Conservation (phyloP, 2,888 invertebrate genomes). For the Phengaris arion region DNA sequence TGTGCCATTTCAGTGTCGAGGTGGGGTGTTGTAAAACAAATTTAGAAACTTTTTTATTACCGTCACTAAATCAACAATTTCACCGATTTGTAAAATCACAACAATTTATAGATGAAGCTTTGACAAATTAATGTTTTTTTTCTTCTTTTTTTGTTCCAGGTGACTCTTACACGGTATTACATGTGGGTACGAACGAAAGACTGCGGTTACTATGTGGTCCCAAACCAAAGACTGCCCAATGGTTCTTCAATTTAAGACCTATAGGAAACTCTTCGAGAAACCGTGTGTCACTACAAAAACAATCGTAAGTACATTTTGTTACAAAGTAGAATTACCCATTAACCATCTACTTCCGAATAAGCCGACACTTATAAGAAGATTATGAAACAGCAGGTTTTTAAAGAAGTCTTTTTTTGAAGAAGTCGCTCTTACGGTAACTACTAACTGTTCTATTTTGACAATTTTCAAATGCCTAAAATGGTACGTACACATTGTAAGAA, state of each 20-base stretch:
- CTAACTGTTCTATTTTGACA: too few species aligned
- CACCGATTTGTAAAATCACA: slow-evolving; percentile 1
- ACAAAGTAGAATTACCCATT: too few species aligned
- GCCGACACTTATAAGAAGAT: too few species aligned
- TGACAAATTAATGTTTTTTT: slow-evolving; percentile 1
- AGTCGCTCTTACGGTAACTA: too few species aligned
- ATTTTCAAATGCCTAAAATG: too few species aligned
- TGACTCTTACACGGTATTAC: slow-evolving; percentile 54
- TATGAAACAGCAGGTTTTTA: too few species aligned
- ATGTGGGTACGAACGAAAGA: slow-evolving; percentile 60
- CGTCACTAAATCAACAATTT: neutral
- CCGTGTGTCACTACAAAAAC: slow-evolving; percentile 21
- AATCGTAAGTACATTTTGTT: slow-evolving; percentile 25
- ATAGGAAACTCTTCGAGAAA: slow-evolving; percentile 48
- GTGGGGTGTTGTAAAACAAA: neutral
- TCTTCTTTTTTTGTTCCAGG: slow-evolving; percentile 50
- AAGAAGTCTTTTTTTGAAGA: too few species aligned
- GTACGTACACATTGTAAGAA: too few species aligned
- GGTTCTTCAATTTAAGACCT: slow-evolving; percentile 66
- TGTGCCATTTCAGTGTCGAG: neutral
- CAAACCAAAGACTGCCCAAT: slow-evolving; percentile 52
- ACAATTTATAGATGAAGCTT: slow-evolving; percentile 3
- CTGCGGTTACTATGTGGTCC: slow-evolving; percentile 63
- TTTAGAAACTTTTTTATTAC: neutral
- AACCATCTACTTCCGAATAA: too few species aligned